phyloP scores from a whole-genome alignment of 2,797 vertebrate species.

The Poecilia gillii region DNA sequence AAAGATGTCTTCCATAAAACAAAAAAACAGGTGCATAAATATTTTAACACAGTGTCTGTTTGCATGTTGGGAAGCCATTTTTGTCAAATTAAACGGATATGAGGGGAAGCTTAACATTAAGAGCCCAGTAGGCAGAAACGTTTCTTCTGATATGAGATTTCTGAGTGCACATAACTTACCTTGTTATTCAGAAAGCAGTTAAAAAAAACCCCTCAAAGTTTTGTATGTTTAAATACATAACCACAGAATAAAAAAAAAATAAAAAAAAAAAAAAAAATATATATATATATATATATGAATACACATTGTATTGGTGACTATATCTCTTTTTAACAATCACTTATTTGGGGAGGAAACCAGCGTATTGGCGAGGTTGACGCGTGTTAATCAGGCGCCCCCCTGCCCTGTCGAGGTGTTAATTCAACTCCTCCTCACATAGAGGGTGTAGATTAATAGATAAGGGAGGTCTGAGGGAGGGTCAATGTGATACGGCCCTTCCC shows the following conservation, averaged over 20 bases:
- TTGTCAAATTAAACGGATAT: slow-evolving; percentile 65
- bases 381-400: slow-evolving; percentile 91
- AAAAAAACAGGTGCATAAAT: slow-evolving; percentile 69
- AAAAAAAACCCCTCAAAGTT: neutral
- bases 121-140: slow-evolving; percentile 36
- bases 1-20: slow-evolving; percentile 54
- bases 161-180: slow-evolving; percentile 30
- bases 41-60: slow-evolving; percentile 68
- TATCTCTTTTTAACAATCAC: slow-evolving; percentile 66
- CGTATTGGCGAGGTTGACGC: slow-evolving; percentile 79
- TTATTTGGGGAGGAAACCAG: slow-evolving; percentile 78
- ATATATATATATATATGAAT: too few relatives aligned
- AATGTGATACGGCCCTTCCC: slow-evolving; percentile 90
- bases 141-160: slow-evolving; percentile 50
- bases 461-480: slow-evolving; percentile 92
- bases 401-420: slow-evolving; percentile 93
- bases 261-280: too few relatives aligned
- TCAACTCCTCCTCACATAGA: slow-evolving; percentile 91
- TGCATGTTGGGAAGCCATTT: slow-evolving; percentile 53
- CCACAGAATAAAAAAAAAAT: neutral
- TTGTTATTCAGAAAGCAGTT: slow-evolving; percentile 51
- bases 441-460: slow-evolving; percentile 99
- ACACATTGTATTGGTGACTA: neutral
- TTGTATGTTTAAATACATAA: neutral
- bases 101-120: slow-evolving; percentile 19